phyloP scores from a whole-genome alignment of 2,113 vertebrate species.

The Noturus placidus region DNA sequence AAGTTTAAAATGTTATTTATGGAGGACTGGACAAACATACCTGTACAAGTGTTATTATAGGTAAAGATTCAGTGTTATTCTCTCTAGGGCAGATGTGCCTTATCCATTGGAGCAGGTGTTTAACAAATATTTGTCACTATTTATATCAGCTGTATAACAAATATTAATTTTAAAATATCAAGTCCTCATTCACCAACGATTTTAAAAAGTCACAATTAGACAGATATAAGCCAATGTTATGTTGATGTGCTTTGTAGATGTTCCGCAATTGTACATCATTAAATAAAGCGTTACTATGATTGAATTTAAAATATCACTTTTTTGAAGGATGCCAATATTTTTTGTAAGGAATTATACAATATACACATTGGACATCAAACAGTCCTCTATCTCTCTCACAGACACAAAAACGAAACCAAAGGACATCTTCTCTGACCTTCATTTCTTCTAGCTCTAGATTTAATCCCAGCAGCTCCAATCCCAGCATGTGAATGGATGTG shows the following conservation, averaged over 20 bases:
- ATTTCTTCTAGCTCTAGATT: slow-evolving; percentile 38
- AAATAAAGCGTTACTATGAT: not conserved
- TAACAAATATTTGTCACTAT: not conserved
- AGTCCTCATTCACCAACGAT: not conserved
- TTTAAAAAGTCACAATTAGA: not conserved
- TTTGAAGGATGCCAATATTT: not conserved
- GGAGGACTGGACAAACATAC: not conserved
- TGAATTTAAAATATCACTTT: not conserved
- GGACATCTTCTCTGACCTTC: slow-evolving; percentile 38
- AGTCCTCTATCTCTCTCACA: not conserved
- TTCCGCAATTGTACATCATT: not conserved
- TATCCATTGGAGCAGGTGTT: not conserved
- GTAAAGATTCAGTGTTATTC: not conserved
- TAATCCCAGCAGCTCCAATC: slow-evolving; percentile 36
- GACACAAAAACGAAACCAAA: slow-evolving; percentile 20
- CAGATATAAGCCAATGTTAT: not conserved
- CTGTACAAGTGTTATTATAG: not conserved
- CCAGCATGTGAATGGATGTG: slow-evolving; percentile 32
- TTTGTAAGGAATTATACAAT: not conserved
- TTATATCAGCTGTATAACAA: not conserved
- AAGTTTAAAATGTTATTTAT: not conserved
- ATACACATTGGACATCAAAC: not conserved
- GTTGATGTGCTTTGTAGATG: not conserved
- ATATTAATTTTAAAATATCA: not conserved
- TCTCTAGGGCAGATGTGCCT: not conserved